These are phyloP conservation scores for Chascanopsetta lugubris DNA, from an alignment of 2,113 vertebrate genomes.

Conservation along the genomic window DNA sequence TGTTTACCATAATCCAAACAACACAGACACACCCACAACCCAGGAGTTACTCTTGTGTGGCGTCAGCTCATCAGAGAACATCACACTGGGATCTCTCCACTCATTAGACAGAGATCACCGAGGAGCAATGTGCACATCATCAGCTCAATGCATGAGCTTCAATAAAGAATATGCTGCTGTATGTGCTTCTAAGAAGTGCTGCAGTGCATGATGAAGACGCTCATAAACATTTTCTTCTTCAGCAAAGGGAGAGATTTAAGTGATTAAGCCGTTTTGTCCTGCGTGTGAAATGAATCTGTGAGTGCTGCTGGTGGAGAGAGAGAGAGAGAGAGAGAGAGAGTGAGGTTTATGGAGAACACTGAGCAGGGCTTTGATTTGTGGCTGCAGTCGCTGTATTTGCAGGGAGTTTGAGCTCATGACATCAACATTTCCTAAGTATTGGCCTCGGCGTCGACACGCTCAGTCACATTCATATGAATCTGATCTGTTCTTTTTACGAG, in stretches of 20 bases:
- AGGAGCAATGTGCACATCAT: constrained; percentile 4
- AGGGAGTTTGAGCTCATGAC: background rate
- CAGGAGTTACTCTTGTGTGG: constrained; percentile 39
- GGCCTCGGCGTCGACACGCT: background rate
- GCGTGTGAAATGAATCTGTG: constrained; percentile 16
- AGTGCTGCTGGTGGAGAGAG: background rate
- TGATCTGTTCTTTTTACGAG: background rate
- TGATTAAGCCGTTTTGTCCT: constrained; percentile 7
- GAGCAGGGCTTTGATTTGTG: background rate
- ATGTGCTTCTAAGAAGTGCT: background rate
- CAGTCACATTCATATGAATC: background rate
- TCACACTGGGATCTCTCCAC: constrained; percentile 41
- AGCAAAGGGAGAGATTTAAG: constrained; percentile 1
- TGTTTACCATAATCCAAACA: constrained; percentile 61
- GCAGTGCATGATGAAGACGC: background rate
- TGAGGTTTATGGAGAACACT: background rate
- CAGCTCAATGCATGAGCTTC: background rate
- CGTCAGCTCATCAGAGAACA: constrained; percentile 47
- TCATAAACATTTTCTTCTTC: background rate
- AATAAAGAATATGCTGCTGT: constrained; percentile 1
- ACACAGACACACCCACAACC: constrained; percentile 33
- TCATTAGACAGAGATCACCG: background rate
- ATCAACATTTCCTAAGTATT: constrained; percentile 2
- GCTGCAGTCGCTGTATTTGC: background rate
- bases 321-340: too few relatives aligned